These are phyloP conservation scores for Polydrusus tereticollis DNA, from an alignment of 2,888 invertebrate genomes.

Conservation along the genomic window DNA sequence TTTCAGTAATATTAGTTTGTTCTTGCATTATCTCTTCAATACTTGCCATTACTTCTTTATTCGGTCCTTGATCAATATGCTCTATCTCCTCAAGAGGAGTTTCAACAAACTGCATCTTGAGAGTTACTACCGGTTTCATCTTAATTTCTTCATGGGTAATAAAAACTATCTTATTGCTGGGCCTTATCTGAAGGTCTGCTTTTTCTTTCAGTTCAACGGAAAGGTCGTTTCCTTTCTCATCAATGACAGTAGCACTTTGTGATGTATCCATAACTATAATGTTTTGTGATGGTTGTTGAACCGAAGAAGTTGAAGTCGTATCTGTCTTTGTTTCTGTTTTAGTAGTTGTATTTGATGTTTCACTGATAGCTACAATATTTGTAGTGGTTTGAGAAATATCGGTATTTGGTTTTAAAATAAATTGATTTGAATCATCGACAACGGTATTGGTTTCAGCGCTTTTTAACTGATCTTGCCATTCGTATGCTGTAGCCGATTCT, in stretches of 20 bases:
- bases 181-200: conserved; percentile 26
- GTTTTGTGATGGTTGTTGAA: background rate
- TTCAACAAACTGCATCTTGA: conserved; percentile 73
- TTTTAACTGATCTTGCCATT: background rate
- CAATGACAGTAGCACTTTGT: background rate
- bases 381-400: background rate
- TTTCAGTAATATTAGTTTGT: background rate
- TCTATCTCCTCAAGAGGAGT: conserved; percentile 53
- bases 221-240: background rate
- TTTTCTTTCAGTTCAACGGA: conserved; percentile 22
- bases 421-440: background rate
- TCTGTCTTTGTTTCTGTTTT: conserved; percentile 8
- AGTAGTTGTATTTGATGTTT: conserved; percentile 13
- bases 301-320: background rate
- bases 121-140: conserved; percentile 75
- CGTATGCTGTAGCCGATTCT: background rate
- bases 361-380: background rate
- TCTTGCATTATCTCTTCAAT: background rate
- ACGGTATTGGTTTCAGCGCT: background rate
- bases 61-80: conserved; percentile 49
- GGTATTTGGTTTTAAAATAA: background rate
- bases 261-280: conserved; percentile 2
- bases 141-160: conserved; percentile 82
- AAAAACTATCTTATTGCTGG: conserved; percentile 71
- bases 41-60: conserved; percentile 8